These are phyloP conservation scores for Tyrophagus putrescentiae DNA, from an alignment of 1,140 invertebrate species.

Conservation along the genomic window DNA sequence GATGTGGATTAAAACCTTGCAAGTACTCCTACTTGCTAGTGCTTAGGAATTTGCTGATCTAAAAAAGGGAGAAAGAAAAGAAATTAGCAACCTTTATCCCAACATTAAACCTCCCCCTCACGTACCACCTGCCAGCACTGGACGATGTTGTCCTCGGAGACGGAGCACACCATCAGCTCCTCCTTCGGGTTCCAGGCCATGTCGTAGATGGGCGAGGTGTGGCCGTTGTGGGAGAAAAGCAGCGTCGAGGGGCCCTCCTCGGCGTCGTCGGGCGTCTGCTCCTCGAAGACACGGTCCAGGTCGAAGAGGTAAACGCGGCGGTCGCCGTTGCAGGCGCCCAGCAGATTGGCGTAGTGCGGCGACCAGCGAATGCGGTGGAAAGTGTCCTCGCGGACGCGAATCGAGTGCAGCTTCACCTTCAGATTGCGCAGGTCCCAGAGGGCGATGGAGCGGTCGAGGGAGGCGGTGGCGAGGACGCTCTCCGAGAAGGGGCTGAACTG, in stretches of 20 bases:
- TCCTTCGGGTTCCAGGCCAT: constrained; percentile 99
- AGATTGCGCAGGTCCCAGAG: constrained; percentile 95
- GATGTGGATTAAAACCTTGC: no score
- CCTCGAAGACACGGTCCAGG: constrained; percentile 96
- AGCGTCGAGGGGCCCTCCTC: constrained; percentile 98
- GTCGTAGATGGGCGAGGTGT: constrained; percentile 99
- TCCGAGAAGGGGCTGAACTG: constrained; percentile 99
- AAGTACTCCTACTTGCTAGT: no score
- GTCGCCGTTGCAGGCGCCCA: constrained; percentile 95
- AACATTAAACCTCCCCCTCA: not conserved
- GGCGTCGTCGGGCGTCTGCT: constrained; percentile 93
- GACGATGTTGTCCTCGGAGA: constrained; percentile 99
- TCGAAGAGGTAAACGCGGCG: constrained; percentile 96
- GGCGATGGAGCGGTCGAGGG: constrained; percentile 83
- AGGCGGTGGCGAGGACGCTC: constrained; percentile 95
- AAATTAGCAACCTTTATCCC: not conserved
- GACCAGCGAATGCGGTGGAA: constrained; percentile 99
- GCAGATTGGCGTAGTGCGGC: constrained; percentile 97
- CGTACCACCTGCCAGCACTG: constrained; percentile 88
- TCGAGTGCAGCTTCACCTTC: constrained; percentile 94
- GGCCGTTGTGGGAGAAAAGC: constrained; percentile 91
- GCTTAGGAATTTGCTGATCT: constrained; percentile 8
- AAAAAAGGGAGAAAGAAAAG: not conserved
- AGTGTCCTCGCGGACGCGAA: constrained; percentile 99
- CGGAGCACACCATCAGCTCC: constrained; percentile 98